phyloP scores from a whole-genome alignment of 2,888 invertebrate genomes.

The Hoplodrina blanda region DNA sequence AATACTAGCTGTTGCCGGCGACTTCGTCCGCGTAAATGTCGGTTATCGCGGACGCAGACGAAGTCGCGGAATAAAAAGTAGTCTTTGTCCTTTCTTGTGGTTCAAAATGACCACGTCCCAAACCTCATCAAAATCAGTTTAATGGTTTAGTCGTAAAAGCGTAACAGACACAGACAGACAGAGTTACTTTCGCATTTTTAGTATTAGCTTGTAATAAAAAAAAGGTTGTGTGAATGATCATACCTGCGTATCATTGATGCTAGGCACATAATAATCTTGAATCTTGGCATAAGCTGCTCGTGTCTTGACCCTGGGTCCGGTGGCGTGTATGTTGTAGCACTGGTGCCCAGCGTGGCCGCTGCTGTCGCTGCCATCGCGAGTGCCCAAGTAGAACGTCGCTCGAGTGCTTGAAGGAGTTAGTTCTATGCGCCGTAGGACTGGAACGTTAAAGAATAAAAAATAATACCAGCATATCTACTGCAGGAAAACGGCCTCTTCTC shows the following conservation, averaged over 20 bases:
- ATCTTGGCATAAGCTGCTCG: slow-evolving; percentile 90
- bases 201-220: neutral
- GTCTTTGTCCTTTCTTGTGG: too few species aligned
- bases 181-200: too few species aligned
- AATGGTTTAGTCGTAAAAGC: too few species aligned
- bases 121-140: too few species aligned
- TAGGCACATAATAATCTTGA: slow-evolving; percentile 92
- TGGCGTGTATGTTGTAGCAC: slow-evolving; percentile 78
- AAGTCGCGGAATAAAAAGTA: too few species aligned
- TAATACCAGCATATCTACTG: neutral
- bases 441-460: neutral
- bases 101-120: too few species aligned
- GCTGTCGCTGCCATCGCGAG: slow-evolving; percentile 64
- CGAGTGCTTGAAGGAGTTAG: slow-evolving; percentile 72
- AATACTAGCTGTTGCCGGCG: too few species aligned
- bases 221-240: neutral
- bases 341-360: slow-evolving; percentile 69
- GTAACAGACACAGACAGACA: too few species aligned
- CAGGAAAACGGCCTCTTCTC: too few species aligned
- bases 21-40: too few species aligned
- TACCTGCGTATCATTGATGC: slow-evolving; percentile 89
- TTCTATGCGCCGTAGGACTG: slow-evolving; percentile 86
- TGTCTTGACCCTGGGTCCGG: slow-evolving; percentile 78
- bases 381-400: slow-evolving; percentile 81
- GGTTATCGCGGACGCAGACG: too few species aligned